These are phyloP conservation scores for Danionella cerebrum DNA, from an alignment of 2,113 vertebrate species.

Conservation along the genomic window DNA sequence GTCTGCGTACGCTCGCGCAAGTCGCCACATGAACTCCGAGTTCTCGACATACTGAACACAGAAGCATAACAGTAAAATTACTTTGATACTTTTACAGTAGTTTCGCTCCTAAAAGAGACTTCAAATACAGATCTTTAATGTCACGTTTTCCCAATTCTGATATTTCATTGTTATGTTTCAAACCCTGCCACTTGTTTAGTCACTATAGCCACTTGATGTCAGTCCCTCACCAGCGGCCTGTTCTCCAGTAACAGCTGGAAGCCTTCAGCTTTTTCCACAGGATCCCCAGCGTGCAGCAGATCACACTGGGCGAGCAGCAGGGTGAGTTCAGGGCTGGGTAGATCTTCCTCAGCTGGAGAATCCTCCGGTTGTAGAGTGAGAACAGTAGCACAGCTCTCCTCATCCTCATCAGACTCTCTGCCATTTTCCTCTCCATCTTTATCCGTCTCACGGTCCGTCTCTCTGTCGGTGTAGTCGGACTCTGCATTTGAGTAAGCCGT, in stretches of 20 bases:
- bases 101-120: too few species aligned
- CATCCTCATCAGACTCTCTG: slow-evolving; percentile 58
- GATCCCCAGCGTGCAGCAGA: slow-evolving; percentile 66
- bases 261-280: slow-evolving; percentile 68
- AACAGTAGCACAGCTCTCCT: slow-evolving; percentile 82
- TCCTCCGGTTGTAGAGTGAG: slow-evolving; percentile 61
- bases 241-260: slow-evolving; percentile 79
- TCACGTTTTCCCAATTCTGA: too few species aligned
- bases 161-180: too few species aligned
- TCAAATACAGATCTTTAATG: too few species aligned
- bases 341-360: slow-evolving; percentile 45
- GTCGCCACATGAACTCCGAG: slow-evolving; percentile 82
- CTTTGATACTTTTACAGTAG: neutral
- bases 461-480: slow-evolving; percentile 80
- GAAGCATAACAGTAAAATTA: neutral
- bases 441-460: slow-evolving; percentile 72
- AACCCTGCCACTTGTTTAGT: too few species aligned
- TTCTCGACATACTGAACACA: slow-evolving; percentile 66
- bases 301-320: slow-evolving; percentile 79
- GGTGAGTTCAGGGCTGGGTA: slow-evolving; percentile 61
- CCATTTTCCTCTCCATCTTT: slow-evolving; percentile 44
- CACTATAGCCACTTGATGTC: neutral
- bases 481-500: slow-evolving; percentile 79
- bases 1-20: slow-evolving; percentile 84
- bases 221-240: slow-evolving; percentile 70